phyloP scores from a whole-genome alignment of 2,888 invertebrate species.

The Stramonita haemastoma region DNA sequence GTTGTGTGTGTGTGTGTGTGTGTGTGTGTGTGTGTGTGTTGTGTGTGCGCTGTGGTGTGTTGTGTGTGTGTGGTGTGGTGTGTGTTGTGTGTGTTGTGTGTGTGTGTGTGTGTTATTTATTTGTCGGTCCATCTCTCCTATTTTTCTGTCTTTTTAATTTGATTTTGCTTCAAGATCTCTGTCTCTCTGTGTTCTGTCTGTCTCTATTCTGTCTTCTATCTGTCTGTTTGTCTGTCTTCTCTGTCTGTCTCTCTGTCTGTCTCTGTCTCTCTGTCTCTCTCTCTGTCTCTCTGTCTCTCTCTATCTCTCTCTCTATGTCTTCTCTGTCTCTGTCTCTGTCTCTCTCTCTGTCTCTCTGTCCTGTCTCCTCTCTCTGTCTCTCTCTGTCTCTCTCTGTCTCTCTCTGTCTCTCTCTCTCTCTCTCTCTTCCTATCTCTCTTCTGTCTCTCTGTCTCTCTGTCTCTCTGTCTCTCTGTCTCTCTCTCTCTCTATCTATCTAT shows the following conservation, averaged over 20 bases:
- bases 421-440: background rate
- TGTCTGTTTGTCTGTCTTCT: background rate
- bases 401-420: background rate
- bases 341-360: background rate
- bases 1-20: background rate
- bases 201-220: no score
- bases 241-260: background rate
- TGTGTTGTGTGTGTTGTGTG: no score
- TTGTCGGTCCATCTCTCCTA: no score
- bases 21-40: background rate
- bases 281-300: no score
- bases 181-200: no score
- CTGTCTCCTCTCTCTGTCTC: background rate
- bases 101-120: no score
- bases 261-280: no score
- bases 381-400: background rate
- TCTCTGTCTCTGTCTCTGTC: background rate
- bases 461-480: constrained; percentile 27
- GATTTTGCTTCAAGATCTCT: no score
- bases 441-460: background rate
- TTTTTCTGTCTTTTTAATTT: no score
- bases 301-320: background rate
- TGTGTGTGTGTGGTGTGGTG: no score
- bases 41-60: background rate
- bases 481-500: constrained; percentile 7